These are phyloP conservation scores for Dugesia japonica DNA, from an alignment of 2,888 invertebrate genomes.

Conservation along the genomic window DNA sequence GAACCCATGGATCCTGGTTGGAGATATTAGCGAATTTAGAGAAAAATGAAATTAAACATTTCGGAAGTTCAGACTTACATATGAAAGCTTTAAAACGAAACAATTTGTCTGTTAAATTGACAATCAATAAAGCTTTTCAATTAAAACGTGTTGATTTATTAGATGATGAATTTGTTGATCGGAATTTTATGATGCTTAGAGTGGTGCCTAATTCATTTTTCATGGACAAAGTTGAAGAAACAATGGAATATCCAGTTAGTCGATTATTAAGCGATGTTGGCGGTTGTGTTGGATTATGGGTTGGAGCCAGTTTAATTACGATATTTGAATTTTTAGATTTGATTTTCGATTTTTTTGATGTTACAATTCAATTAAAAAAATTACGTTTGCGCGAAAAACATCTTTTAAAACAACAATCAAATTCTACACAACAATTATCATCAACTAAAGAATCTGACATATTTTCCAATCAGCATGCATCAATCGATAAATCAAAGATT, in stretches of 20 bases:
- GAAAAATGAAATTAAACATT: neutral
- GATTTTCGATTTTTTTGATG: slow-evolving; percentile 29
- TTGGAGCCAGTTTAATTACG: slow-evolving; percentile 32
- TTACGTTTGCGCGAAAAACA: neutral
- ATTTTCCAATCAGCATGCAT: neutral
- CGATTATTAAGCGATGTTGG: slow-evolving; percentile 32
- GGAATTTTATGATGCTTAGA: slow-evolving; percentile 31
- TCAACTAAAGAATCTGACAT: neutral
- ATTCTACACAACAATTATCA: neutral
- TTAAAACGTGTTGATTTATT: neutral
- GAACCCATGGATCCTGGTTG: neutral
- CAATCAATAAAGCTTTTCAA: neutral
- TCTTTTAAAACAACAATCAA: neutral
- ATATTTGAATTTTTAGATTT: slow-evolving; percentile 34
- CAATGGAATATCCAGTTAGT: slow-evolving; percentile 33
- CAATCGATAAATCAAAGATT: neutral
- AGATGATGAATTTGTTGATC: slow-evolving; percentile 30
- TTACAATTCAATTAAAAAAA: neutral
- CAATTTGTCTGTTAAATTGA: neutral
- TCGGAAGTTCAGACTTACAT: neutral
- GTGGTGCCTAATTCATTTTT: slow-evolving; percentile 30
- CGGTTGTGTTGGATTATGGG: slow-evolving; percentile 34
- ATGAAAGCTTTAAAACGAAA: neutral
- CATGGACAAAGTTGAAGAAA: slow-evolving; percentile 31
- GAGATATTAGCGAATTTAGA: neutral